A percentile compares a stretch with the other conserved stretches of the same genome.
phyloP scores from a whole-genome alignment of 2,888 invertebrate genomes.

The Artemia sp. region DNA sequence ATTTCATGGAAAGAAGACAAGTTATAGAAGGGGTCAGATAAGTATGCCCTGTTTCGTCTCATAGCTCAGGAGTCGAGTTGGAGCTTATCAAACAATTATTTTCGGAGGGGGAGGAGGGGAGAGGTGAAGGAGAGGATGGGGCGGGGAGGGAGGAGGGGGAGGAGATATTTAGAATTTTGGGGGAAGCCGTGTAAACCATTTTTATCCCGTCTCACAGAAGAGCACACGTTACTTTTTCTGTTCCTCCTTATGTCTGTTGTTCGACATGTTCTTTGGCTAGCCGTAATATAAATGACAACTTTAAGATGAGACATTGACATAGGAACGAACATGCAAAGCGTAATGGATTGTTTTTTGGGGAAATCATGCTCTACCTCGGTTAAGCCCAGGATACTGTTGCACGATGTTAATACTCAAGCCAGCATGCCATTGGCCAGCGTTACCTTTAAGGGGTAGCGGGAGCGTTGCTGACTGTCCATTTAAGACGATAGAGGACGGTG shows the following conservation, averaged over 20 bases:
- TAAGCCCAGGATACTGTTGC: slow-evolving; percentile 13
- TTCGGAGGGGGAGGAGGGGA: neutral
- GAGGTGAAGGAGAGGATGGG: too few relatives aligned
- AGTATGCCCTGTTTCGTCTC: too few relatives aligned
- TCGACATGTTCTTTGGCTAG: too few relatives aligned
- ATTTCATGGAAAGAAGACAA: too few relatives aligned
- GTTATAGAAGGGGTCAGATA: too few relatives aligned
- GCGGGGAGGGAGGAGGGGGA: too few relatives aligned
- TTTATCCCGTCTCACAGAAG: too few relatives aligned
- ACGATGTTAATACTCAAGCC: slow-evolving; percentile 11
- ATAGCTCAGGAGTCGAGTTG: neutral
- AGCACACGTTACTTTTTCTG: too few relatives aligned
- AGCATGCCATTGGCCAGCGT: slow-evolving; percentile 12
- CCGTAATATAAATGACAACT: too few relatives aligned
- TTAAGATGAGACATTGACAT: neutral
- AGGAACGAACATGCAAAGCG: slow-evolving; percentile 4
- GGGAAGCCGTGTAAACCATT: too few relatives aligned
- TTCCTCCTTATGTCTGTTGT: too few relatives aligned
- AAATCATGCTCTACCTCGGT: slow-evolving; percentile 11
- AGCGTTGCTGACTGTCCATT: slow-evolving; percentile 14
- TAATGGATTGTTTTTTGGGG: neutral
- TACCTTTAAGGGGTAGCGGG: slow-evolving; percentile 13
- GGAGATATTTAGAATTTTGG: neutral
- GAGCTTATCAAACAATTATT: neutral
- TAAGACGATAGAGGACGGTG: slow-evolving; percentile 8